These are phyloP conservation scores for Malthinus flaveolus DNA, from an alignment of 2,888 invertebrate species.

Conservation along the genomic window DNA sequence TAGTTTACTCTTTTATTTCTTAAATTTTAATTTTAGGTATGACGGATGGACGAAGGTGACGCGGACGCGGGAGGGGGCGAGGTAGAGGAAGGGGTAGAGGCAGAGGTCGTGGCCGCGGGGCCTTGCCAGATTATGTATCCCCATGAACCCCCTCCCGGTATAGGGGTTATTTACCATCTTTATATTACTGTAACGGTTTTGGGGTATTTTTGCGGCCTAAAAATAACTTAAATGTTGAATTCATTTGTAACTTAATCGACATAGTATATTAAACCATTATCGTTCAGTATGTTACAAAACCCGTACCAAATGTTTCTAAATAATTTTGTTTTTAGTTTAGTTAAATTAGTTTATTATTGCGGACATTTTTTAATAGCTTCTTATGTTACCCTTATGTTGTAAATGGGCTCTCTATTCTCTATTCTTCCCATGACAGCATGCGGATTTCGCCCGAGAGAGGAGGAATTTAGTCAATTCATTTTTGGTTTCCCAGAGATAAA, in stretches of 20 bases:
- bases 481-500: too few relatives aligned
- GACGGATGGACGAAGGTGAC: conserved; percentile 84
- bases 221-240: background rate
- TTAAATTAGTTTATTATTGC: too few relatives aligned
- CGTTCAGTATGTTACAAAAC: too few relatives aligned
- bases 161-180: conserved; percentile 3
- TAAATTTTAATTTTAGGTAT: conserved; percentile 58
- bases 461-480: too few relatives aligned
- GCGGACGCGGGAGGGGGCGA: conserved; percentile 84
- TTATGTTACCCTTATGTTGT: too few relatives aligned
- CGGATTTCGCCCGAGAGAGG: too few relatives aligned
- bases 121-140: conserved; percentile 52
- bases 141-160: conserved; percentile 49
- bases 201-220: conserved; percentile 20
- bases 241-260: background rate
- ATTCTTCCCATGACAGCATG: too few relatives aligned
- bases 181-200: conserved; percentile 1
- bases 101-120: conserved; percentile 72
- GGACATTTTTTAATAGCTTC: too few relatives aligned
- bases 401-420: too few relatives aligned
- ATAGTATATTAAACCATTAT: too few relatives aligned
- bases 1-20: background rate
- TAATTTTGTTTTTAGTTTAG: too few relatives aligned
- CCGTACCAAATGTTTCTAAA: too few relatives aligned
- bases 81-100: conserved; percentile 74